These are phyloP conservation scores for Gibbula magus DNA, from an alignment of 2,888 invertebrate genomes.

Conservation along the genomic window DNA sequence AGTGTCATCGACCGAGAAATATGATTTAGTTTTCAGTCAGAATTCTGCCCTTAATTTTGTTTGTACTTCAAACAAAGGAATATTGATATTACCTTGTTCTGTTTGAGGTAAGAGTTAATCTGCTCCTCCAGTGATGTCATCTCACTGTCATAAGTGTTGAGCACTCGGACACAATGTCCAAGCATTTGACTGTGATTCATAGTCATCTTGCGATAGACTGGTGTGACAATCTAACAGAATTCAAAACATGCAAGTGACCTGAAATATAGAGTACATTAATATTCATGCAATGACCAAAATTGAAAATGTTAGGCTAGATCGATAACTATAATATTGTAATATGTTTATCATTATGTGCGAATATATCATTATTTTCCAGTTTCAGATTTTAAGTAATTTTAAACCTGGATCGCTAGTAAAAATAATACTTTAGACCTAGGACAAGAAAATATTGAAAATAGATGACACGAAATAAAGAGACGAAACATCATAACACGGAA, in stretches of 20 bases:
- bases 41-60: background rate
- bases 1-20: too few relatives aligned
- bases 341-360: too few relatives aligned
- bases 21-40: too few relatives aligned
- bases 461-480: background rate
- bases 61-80: background rate
- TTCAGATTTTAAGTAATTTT: too few relatives aligned
- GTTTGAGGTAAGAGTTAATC: slow-evolving; percentile 59
- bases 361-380: too few relatives aligned
- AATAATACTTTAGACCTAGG: too few relatives aligned
- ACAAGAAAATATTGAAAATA: too few relatives aligned
- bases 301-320: too few relatives aligned
- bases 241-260: background rate
- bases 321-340: too few relatives aligned
- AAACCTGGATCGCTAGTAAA: too few relatives aligned
- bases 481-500: slow-evolving; percentile 37
- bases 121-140: slow-evolving; percentile 65
- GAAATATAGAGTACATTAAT: background rate
- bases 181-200: slow-evolving; percentile 61
- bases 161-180: slow-evolving; percentile 57
- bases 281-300: too few relatives aligned
- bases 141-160: slow-evolving; percentile 65
- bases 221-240: background rate
- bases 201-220: slow-evolving; percentile 34
- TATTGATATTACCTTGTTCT: slow-evolving; percentile 43